Evolutionary conservation across 2,888 invertebrate genomes (phyloP).

Genomic region (Acanthacorydalis orientalis): DNA sequence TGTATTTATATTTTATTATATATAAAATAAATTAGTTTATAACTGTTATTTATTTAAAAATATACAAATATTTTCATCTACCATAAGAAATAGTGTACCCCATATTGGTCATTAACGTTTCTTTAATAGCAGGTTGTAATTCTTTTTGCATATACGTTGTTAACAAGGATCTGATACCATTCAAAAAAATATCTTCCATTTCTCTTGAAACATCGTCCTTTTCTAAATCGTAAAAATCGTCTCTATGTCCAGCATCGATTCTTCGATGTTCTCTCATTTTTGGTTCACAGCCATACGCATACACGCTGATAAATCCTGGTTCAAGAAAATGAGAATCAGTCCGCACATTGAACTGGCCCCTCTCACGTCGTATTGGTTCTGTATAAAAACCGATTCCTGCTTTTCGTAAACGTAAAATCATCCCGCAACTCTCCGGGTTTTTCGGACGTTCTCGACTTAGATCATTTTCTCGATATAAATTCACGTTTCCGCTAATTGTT

Average conservation of each 20-base stretch:
- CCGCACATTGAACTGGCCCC: slow-evolving; percentile 54
- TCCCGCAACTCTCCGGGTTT: slow-evolving; percentile 18
- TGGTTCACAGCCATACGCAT: slow-evolving; percentile 64
- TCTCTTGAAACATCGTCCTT: slow-evolving; percentile 55
- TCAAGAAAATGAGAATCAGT: slow-evolving; percentile 73
- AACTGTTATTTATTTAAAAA: too few species aligned
- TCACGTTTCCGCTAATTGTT: slow-evolving; percentile 61
- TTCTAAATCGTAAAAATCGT: slow-evolving; percentile 9
- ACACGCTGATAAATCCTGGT: slow-evolving; percentile 70
- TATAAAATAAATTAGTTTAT: too few species aligned
- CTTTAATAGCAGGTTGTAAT: slow-evolving; percentile 69
- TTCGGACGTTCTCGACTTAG: slow-evolving; percentile 25
- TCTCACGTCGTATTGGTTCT: slow-evolving; percentile 47
- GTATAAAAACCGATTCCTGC: slow-evolving; percentile 68
- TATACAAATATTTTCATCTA: slow-evolving; percentile 14
- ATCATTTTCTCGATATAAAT: slow-evolving; percentile 30
- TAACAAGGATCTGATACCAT: slow-evolving; percentile 63
- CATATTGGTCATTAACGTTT: slow-evolving; percentile 74
- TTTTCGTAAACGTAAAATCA: slow-evolving; percentile 58
- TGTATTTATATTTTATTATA: too few species aligned
- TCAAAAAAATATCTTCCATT: slow-evolving; percentile 71
- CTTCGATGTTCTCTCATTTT: slow-evolving; percentile 19
- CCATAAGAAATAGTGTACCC: slow-evolving; percentile 78
- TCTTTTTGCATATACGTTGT: slow-evolving; percentile 74
- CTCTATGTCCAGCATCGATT: slow-evolving; percentile 9